A percentile compares a stretch with the other conserved stretches of the same genome.
phyloP scores from a whole-genome alignment of 2,113 vertebrate species.

The Hylia prasina region DNA sequence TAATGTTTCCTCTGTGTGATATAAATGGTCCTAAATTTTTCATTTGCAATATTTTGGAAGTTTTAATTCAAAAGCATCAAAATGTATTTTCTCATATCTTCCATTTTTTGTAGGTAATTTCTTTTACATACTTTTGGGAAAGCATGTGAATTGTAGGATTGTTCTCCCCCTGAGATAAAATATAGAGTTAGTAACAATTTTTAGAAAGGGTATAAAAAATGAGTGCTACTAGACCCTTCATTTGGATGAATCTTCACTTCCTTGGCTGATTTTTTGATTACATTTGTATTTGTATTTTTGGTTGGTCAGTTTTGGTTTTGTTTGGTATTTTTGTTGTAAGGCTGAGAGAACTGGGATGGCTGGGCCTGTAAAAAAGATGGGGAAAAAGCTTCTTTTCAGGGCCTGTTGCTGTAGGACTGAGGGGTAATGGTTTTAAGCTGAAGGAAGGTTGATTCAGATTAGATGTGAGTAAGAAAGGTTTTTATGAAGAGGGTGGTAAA shows the following conservation, averaged over 20 bases:
- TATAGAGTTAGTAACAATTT: not conserved
- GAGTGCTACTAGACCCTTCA: not conserved
- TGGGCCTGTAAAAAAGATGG: not conserved
- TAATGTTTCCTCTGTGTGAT: not conserved
- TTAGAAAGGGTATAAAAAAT: not conserved
- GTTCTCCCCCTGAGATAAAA: not conserved
- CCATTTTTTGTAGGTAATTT: not conserved
- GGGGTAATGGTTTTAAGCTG: not conserved
- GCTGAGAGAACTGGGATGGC: not conserved
- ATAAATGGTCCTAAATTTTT: not conserved
- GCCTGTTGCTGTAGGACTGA: not conserved
- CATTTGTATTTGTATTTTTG: not conserved
- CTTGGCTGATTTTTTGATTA: not conserved
- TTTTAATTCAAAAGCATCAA: not conserved
- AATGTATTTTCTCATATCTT: not conserved
- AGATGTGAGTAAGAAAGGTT: not conserved
- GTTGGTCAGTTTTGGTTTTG: not conserved
- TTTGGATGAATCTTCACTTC: not conserved
- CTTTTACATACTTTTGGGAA: not conserved
- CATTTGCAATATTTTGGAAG: not conserved
- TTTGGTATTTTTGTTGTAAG: not conserved
- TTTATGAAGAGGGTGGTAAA: not conserved
- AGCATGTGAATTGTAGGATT: not conserved
- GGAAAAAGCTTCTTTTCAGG: not conserved
- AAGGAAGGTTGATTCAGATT: not conserved